phyloP scores from a whole-genome alignment of 2,113 vertebrate species.

The Microcebus tavaratra region DNA sequence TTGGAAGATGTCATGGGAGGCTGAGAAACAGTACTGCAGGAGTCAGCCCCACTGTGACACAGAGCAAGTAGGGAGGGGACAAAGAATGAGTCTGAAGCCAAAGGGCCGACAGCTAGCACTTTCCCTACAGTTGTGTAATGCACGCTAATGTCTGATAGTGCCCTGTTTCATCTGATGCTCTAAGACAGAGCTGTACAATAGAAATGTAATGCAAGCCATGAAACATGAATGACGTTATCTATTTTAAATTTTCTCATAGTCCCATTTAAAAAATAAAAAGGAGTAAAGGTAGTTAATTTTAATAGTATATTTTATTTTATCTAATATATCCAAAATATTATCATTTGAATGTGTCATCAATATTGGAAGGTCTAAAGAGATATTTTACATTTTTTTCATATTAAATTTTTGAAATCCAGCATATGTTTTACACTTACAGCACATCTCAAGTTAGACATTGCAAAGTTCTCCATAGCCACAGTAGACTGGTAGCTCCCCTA shows the following conservation, averaged over 20 bases:
- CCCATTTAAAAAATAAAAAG: neutral
- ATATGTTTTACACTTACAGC: neutral
- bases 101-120: neutral
- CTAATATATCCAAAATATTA: neutral
- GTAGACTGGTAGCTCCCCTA: neutral
- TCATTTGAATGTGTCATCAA: neutral
- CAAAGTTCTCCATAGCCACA: neutral
- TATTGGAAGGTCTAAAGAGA: neutral
- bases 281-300: neutral
- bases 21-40: neutral
- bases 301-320: slow-evolving; percentile 26
- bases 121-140: neutral
- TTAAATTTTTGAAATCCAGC: neutral
- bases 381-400: neutral
- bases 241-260: neutral
- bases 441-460: neutral
- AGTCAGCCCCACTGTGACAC: neutral
- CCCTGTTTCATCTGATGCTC: neutral
- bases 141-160: neutral
- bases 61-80: neutral
- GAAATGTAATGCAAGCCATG: neutral
- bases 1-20: neutral
- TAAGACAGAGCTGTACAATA: neutral
- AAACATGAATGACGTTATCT: neutral
- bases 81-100: neutral